Conservation (phyloP, 2,113 vertebrate species). For the Coturnix japonica region DNA sequence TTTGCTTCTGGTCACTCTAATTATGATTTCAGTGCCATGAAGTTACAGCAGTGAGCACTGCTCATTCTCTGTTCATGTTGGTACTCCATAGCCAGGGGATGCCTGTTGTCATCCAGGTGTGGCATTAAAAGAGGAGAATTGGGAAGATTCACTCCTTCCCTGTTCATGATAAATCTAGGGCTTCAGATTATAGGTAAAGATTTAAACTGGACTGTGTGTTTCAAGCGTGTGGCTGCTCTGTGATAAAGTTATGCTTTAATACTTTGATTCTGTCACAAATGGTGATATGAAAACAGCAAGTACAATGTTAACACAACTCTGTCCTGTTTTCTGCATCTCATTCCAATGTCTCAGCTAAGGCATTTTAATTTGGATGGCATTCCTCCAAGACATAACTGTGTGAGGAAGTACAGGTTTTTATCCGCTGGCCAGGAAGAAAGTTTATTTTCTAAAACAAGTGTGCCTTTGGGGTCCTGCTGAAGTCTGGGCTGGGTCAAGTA, state of each 20-base stretch:
- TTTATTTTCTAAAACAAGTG: not conserved
- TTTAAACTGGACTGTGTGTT: not conserved
- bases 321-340: not conserved
- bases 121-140: not conserved
- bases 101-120: not conserved
- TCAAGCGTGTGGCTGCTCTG: not conserved
- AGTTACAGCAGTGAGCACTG: not conserved
- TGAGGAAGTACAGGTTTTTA: not conserved
- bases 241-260: constrained; percentile 37
- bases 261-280: constrained; percentile 2
- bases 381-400: not conserved
- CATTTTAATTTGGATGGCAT: constrained; percentile 3
- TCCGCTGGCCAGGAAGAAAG: not conserved
- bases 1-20: constrained; percentile 7
- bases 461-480: not conserved
- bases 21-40: not conserved
- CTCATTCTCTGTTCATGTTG: not conserved
- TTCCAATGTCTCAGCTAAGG: not conserved
- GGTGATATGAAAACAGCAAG: not conserved
- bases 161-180: not conserved
- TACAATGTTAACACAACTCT: constrained; percentile 23
- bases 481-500: constrained; percentile 22
- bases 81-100: not conserved
- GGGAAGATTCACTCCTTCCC: not conserved
- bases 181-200: not conserved